Evolutionary conservation across 2,113 vertebrate genomes (phyloP).

Genomic region (Cichladusa arquata): DNA sequence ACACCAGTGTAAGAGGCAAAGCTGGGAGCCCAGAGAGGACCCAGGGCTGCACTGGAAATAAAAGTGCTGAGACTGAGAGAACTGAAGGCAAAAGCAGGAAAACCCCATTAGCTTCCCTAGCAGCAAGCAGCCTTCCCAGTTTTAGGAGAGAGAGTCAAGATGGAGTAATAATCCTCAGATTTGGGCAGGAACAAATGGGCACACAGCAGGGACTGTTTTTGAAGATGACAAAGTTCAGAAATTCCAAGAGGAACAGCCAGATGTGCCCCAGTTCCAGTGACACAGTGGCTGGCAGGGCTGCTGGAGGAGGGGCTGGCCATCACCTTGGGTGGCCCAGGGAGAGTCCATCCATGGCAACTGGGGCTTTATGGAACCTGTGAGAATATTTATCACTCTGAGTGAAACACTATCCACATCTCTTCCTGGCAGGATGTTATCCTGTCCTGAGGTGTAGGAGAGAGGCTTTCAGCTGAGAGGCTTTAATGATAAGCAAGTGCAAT

Average conservation of each 20-base stretch:
- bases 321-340: conserved; percentile 15
- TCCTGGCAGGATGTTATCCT: conserved; percentile 12
- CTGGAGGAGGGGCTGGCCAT: not conserved
- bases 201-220: not conserved
- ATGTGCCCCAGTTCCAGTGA: fast-evolving
- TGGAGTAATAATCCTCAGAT: not conserved
- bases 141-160: not conserved
- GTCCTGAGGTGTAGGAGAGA: conserved; percentile 27
- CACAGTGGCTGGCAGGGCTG: not conserved
- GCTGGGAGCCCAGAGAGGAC: not conserved
- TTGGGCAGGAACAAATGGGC: not conserved
- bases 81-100: not conserved
- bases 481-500: conserved; percentile 52
- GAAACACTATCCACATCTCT: conserved; percentile 10
- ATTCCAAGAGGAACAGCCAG: not conserved
- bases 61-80: not conserved
- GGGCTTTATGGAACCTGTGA: not conserved
- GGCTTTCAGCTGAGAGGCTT: conserved; percentile 13
- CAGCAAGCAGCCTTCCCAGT: not conserved
- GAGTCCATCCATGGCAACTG: not conserved
- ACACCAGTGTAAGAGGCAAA: fast-evolving
- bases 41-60: not conserved
- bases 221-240: not conserved
- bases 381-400: conserved; percentile 6
- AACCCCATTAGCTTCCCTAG: not conserved